Evolutionary conservation across 1,140 invertebrate genomes (phyloP).

Genomic region (Scaptomyza pallida): DNA sequence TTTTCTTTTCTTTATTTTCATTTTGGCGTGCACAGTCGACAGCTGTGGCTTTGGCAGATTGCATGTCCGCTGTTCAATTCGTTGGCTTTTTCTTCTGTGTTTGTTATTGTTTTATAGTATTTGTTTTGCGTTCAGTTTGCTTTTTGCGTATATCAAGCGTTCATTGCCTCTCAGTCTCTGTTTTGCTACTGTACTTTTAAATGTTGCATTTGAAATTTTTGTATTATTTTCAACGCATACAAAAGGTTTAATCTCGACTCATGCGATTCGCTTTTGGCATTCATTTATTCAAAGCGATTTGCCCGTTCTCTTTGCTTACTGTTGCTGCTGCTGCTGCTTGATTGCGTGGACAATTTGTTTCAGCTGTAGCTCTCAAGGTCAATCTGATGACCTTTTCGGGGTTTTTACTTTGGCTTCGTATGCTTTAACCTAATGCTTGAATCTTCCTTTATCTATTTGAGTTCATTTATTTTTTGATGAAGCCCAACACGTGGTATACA

Average conservation of each 20-base stretch:
- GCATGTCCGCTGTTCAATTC: slow-evolving; percentile 63
- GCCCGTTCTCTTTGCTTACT: slow-evolving; percentile 10
- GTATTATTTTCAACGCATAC: slow-evolving; percentile 69
- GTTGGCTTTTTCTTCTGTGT: slow-evolving; percentile 38
- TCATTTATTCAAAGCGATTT: slow-evolving; percentile 48
- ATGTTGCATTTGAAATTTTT: slow-evolving; percentile 65
- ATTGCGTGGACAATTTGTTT: slow-evolving; percentile 23
- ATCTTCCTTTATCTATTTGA: slow-evolving; percentile 16
- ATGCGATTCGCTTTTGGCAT: slow-evolving; percentile 14
- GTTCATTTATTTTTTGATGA: not conserved
- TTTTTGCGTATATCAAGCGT: slow-evolving; percentile 77
- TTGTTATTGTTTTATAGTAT: slow-evolving; percentile 34
- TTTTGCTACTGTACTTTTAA: slow-evolving; percentile 28
- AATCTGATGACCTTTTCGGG: slow-evolving; percentile 57
- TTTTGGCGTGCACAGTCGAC: slow-evolving; percentile 9
- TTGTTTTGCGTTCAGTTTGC: slow-evolving; percentile 29
- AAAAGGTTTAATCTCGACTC: slow-evolving; percentile 67
- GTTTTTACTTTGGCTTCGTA: slow-evolving; percentile 28
- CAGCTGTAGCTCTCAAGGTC: slow-evolving; percentile 49
- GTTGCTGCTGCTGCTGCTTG: too few species aligned
- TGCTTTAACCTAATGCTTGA: not conserved
- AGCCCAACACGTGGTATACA: slow-evolving; percentile 28
- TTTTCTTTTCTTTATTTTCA: slow-evolving; percentile 25
- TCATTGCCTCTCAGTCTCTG: slow-evolving; percentile 65
- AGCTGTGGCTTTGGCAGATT: slow-evolving; percentile 40